phyloP scores from a whole-genome alignment of 2,113 vertebrate species.

The Gila orcuttii region DNA sequence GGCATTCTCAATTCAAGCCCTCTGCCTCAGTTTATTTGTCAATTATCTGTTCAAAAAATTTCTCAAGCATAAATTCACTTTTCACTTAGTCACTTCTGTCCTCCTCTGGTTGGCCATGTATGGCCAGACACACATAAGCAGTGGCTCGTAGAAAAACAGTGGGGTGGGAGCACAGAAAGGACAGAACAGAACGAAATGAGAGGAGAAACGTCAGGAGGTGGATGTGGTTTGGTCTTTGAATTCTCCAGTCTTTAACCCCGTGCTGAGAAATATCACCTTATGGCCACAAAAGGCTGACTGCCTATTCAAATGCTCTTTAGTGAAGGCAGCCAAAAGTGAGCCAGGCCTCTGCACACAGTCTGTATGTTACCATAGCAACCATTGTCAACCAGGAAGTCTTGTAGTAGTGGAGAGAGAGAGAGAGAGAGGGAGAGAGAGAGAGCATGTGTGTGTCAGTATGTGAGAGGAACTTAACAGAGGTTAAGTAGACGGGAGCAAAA shows the following conservation, averaged over 20 bases:
- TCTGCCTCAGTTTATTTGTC: neutral
- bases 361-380: constrained; percentile 71
- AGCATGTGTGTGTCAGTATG: constrained; percentile 38
- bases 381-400: constrained; percentile 76
- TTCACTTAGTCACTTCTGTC: neutral
- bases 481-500: constrained; percentile 38
- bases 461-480: constrained; percentile 50
- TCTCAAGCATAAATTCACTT: neutral
- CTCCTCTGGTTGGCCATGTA: constrained; percentile 16
- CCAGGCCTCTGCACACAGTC: constrained; percentile 62
- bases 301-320: constrained; percentile 60
- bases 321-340: constrained; percentile 66
- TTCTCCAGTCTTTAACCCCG: constrained; percentile 71
- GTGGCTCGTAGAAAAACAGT: neutral
- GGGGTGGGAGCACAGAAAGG: neutral
- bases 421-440: constrained; percentile 51
- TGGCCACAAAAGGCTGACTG: constrained; percentile 67
- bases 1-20: neutral
- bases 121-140: neutral
- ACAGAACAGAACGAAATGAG: neutral
- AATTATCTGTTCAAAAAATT: neutral
- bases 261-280: constrained; percentile 77
- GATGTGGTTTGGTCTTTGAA: constrained; percentile 56
- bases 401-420: constrained; percentile 61
- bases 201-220: constrained; percentile 22